Evolutionary conservation across 2,113 vertebrate species (phyloP), one percentile per base, ranked within the genome.

Genomic region (Otus sunia): DNA sequence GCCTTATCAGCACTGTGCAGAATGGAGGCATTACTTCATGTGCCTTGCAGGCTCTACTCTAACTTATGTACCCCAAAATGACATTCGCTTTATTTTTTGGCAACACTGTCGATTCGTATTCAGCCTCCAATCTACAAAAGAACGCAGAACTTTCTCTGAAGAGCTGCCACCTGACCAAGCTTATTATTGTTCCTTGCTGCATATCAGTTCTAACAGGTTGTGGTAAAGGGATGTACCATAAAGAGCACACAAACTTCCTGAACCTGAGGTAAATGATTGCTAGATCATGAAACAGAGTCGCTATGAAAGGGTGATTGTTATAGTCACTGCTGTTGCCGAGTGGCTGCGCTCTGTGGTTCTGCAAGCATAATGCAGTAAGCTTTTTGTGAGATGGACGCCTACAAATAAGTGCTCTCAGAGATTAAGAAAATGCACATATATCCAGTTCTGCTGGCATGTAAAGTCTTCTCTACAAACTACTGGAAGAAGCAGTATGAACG

Each of bases 231-330:
- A 94, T 72, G 92, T 55, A 58, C 58, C 47, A 9, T 16, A 37
- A 66, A 71, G 68, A 95, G n/a, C 41, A 87, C 0, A 1, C 81
- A 66, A 34, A 82, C 86, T 91, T 96, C 96, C 94, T 92, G 81
- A 73, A 95, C 30, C 32, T 25, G 32, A 92, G 63, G 91, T 95
- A 95, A 96, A 97, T 88, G 81, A 97, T 90, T 96, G 84, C 73
- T 88, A 91, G 86, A 69, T n/a, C 55, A 58, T 4, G 5, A 39
- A 87, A 63, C 43, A 12, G 22, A 92, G 45, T 41, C 0, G 0
- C 64, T 76, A 11, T 88, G 84, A 96, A 96, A 96, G 85, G 37
- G 41, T 37, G 84, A 95, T 90, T 92, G 92, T 97, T 91, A 50
- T 29, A 79, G 30, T 16, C 71, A 13, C 69, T 77, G 50, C 53